phyloP scores from a whole-genome alignment of 1,140 invertebrate species.

The Colletes gigas region DNA sequence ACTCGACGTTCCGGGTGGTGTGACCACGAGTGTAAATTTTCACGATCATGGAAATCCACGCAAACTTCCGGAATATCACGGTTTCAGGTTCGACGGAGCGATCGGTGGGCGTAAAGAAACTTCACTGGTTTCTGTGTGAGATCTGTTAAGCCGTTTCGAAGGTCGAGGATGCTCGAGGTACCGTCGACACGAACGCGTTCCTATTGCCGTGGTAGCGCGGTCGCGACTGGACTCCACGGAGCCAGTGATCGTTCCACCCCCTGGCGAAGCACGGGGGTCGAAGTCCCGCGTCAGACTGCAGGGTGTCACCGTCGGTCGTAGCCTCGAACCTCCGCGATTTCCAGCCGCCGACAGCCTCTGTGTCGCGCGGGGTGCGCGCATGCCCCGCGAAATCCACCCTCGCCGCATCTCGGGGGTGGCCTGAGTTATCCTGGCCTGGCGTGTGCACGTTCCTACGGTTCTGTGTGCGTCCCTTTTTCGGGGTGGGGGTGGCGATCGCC shows the following conservation, averaged over 20 bases:
- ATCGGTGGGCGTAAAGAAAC: too few relatives aligned
- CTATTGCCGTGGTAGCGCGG: background rate
- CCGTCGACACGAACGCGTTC: slow-evolving; percentile 9
- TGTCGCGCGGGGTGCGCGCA: slow-evolving; percentile 31
- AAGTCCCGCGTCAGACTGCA: slow-evolving; percentile 79
- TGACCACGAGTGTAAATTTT: too few relatives aligned
- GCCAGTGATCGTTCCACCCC: slow-evolving; percentile 23
- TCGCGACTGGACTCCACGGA: background rate
- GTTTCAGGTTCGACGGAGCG: too few relatives aligned
- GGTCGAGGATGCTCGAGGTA: too few relatives aligned
- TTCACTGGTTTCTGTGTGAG: too few relatives aligned
- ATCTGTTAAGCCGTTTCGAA: background rate
- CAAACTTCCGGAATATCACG: too few relatives aligned
- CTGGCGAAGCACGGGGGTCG: slow-evolving; percentile 62
- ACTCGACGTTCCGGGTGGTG: too few relatives aligned
- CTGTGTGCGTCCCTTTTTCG: slow-evolving; percentile 18
- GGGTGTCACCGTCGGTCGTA: slow-evolving; percentile 79
- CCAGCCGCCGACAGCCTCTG: slow-evolving; percentile 51
- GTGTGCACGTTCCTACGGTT: slow-evolving; percentile 27
- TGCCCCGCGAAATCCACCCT: slow-evolving; percentile 56
- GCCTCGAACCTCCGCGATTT: slow-evolving; percentile 69
- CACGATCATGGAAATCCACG: too few relatives aligned
- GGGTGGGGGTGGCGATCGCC: background rate
- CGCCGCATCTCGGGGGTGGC: slow-evolving; percentile 39
- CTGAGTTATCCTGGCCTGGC: background rate